Conservation (phyloP, 2,797 vertebrate genomes). For the Tarsius wallacei region DNA sequence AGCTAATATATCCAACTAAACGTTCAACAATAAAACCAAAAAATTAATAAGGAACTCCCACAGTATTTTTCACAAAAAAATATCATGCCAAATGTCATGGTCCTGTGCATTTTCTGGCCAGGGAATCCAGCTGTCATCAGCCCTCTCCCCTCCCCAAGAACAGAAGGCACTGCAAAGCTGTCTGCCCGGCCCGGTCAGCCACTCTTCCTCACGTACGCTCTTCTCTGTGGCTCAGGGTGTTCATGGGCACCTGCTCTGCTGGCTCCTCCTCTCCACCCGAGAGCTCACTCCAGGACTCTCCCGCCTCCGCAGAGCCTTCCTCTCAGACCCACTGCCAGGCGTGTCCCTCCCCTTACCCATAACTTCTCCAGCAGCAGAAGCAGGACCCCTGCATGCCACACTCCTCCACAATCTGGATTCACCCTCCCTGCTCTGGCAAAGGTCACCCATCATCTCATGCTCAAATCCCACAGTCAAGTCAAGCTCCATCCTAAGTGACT, state of each 20-base stretch:
- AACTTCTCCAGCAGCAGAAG: not conserved
- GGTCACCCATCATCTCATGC: slow-evolving; percentile 50
- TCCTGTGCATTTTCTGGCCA: slow-evolving; percentile 52
- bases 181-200: not conserved
- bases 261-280: not conserved
- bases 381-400: not conserved
- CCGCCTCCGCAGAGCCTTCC: not conserved
- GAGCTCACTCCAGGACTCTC: not conserved
- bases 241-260: not conserved
- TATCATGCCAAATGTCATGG: not conserved
- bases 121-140: slow-evolving; percentile 24
- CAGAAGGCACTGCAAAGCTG: not conserved
- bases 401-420: slow-evolving; percentile 41
- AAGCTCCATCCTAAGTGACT: not conserved
- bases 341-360: not conserved
- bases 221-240: not conserved
- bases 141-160: slow-evolving; percentile 8
- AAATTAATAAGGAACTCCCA: not conserved
- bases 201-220: not conserved
- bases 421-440: not conserved
- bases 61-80: not conserved
- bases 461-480: not conserved
- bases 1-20: slow-evolving; percentile 42
- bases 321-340: slow-evolving; percentile 53
- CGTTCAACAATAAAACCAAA: not conserved